phyloP scores from a whole-genome alignment of 2,113 vertebrate genomes.

The Mormoops blainvillei region DNA sequence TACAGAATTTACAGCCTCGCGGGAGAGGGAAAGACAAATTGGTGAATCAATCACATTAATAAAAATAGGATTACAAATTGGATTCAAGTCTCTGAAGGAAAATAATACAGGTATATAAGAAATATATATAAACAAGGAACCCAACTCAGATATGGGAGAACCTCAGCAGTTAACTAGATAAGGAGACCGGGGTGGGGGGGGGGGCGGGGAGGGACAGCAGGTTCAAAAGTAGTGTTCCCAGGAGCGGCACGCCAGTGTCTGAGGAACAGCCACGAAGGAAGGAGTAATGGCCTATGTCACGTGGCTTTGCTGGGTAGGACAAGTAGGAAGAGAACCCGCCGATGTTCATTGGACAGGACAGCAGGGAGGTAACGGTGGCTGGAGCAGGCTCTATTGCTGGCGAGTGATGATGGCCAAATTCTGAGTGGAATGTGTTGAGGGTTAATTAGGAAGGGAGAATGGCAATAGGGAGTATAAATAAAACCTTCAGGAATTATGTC shows the following conservation, averaged over 20 bases:
- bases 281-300: background rate
- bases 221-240: background rate
- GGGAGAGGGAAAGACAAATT: background rate
- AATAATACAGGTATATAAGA: background rate
- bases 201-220: background rate
- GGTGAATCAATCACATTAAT: background rate
- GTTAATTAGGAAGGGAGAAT: background rate
- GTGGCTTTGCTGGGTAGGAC: background rate
- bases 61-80: background rate
- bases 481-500: background rate
- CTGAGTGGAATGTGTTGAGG: background rate
- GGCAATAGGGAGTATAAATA: background rate
- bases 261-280: background rate
- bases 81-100: background rate
- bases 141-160: background rate
- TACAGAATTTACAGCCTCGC: background rate
- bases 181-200: background rate
- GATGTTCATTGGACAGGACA: background rate
- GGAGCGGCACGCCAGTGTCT: background rate
- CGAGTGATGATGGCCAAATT: background rate
- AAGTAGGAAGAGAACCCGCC: background rate
- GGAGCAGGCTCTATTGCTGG: background rate
- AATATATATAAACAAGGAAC: background rate
- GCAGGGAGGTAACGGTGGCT: background rate
- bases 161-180: background rate